Conservation (phyloP, 37 sponge, comb jelly and placozoan species). For the Bolinopsis microptera region DNA sequence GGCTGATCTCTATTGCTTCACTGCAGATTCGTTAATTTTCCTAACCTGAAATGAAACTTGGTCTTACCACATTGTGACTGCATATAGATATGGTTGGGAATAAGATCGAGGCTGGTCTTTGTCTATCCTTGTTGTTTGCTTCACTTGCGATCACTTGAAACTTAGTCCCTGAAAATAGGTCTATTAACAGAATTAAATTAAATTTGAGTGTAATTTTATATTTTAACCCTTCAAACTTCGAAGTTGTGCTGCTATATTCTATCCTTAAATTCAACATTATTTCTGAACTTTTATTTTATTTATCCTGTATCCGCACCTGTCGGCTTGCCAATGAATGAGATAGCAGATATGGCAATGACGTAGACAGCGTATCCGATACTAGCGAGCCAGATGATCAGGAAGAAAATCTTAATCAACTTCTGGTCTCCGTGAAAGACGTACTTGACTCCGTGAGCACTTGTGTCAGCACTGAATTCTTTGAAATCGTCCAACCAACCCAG, state of each 20-base stretch:
- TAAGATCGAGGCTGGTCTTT: not conserved
- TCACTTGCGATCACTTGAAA: slow-evolving; percentile 19
- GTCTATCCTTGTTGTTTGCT: not conserved
- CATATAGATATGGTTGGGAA: not conserved
- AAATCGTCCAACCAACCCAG: slow-evolving; percentile 31
- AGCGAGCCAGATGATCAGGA: not conserved
- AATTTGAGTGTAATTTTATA: too few relatives aligned
- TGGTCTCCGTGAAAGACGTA: not conserved
- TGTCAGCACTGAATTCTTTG: not conserved
- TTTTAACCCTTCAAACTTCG: too few relatives aligned
- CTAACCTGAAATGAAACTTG: too few relatives aligned
- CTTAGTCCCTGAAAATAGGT: not conserved
- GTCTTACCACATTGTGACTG: slow-evolving; percentile 20
- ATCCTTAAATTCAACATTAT: too few relatives aligned
- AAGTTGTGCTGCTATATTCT: too few relatives aligned
- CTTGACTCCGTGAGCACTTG: slow-evolving; percentile 17
- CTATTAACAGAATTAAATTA: too few relatives aligned
- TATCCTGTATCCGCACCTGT: not conserved
- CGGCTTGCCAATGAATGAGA: not conserved
- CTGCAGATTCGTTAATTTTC: too few relatives aligned
- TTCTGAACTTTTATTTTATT: too few relatives aligned
- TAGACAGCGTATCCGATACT: not conserved
- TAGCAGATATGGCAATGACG: not conserved
- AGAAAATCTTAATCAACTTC: not conserved
- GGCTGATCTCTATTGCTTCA: too few relatives aligned